Evolutionary conservation across 2,113 vertebrate species (phyloP), one percentile per base, ranked within the genome.

Genomic region (Podarcis raffonei): DNA sequence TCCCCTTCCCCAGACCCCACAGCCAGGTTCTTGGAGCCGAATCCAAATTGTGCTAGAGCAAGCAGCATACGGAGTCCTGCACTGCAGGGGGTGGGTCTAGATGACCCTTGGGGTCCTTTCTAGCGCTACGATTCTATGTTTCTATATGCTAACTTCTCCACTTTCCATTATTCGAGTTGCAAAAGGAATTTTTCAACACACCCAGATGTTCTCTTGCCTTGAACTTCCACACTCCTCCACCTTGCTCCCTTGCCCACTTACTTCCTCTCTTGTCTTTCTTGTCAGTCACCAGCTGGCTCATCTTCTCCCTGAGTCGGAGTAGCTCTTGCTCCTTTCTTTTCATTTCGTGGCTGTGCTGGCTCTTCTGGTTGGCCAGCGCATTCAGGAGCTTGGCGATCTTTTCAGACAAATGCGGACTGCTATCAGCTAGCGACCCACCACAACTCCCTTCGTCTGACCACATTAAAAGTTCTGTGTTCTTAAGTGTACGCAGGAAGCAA

Each of bases 241-340:
- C 4, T n/a, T 53, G 8, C 8, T 32, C 20, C 20, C 5, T 5
- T 11, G 3, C 16, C 9, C 20, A 89, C 81, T 65, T 2, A 87
- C 87, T 59, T 5, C 79, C 79, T 35, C 79, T 87, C 53, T 62
- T 57, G 30, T 93, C 88, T 75, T 16, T 11, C 80, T 57, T 39
- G 7, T 91, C 68, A 9, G 65, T 22, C 82, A 86, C 18, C 30
- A 78, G 32, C 20, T 81, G 72, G 77, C 37, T 71, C 35, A 84
- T 48, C 77, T 27, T 62, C 1, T 92, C 82, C 79, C 84, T 48
- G 4, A 93, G 72, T 30, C 87, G 86, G 22, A 27, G 1, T 15
- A 68, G 27, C 59, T 91, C 79, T 15, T 87, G 42, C 71, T 85
- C 80, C 84, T 90, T 81, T 32, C 22, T 59, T 75, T 84, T 78